Evolutionary conservation across 2,113 vertebrate genomes (phyloP), one percentile per base, ranked within the genome.

Genomic region (Syrmaticus mikado): DNA sequence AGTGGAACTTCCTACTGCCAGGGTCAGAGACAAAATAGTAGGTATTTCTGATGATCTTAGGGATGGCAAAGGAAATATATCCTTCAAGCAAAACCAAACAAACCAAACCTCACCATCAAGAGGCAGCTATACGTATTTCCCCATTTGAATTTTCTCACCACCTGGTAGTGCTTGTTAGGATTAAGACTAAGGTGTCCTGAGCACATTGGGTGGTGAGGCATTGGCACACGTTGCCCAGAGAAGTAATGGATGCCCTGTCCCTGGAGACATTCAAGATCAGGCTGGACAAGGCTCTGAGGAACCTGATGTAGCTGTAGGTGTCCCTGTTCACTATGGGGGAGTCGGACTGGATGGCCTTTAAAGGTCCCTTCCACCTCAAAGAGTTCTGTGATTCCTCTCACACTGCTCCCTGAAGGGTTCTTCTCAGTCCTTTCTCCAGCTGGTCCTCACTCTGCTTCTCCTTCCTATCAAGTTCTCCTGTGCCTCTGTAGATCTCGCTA

Each of bases 381-480:
- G 27, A 53, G 27, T 53, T 28, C 52, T 53, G 4, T 30, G 15
- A 30, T 52, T 91, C 8, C 19, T 85, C 62, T 79, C 21, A 86
- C 65, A 38, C 14, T 81, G 38, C 16, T 92, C 18, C 34, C 41
- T 34, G 17, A 5, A 43, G 72, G 85, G 20, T 10, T 81, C 30
- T 85, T 77, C 86, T 95, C 12, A 7, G 32, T 89, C 77, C n/a
- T 60, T 89, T 76, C 92, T 82, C 89, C 57, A 78, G 32, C 24
- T 86, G 46, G 34, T 64, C 83, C 73, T 46, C 3, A 0, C n/a
- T 68, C 46, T 57, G 70, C 48, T 94, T 21, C 77, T 84, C 13
- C 25, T 85, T 55, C 43, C 48, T 82, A 53, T 85, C 34, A 22
- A 66, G 36, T 82, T 76, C 38, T 17, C n/a, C 13, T 11, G 2